Evolutionary conservation across 2,797 vertebrate genomes (phyloP).

Genomic region (Tragopan temminckii): DNA sequence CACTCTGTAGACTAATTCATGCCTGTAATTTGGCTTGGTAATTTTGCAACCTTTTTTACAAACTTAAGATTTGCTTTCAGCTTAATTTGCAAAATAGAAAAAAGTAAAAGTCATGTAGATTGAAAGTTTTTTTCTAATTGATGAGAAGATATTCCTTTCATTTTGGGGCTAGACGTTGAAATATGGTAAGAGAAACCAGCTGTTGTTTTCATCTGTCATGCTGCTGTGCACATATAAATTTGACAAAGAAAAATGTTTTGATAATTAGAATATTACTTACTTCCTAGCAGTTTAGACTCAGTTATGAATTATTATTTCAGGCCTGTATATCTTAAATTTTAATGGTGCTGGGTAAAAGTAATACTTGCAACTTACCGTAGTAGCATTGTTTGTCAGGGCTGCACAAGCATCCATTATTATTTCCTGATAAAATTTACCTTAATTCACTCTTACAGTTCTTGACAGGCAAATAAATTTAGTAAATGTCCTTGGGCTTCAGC

Average conservation of each 20-base stretch:
- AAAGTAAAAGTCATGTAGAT: neutral
- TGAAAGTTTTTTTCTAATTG: neutral
- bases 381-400: neutral
- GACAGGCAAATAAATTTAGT: neutral
- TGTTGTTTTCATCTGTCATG: neutral
- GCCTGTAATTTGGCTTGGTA: neutral
- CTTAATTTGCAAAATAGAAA: neutral
- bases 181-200: neutral
- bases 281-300: neutral
- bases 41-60: neutral
- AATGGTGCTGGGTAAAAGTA: neutral
- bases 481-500: neutral
- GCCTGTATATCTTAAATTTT: neutral
- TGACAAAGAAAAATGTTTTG: neutral
- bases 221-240: neutral
- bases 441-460: neutral
- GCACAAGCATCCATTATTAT: neutral
- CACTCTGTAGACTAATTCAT: neutral
- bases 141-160: neutral
- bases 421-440: neutral
- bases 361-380: neutral
- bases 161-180: neutral
- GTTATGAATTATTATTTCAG: neutral
- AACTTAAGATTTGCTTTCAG: neutral
- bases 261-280: neutral